Conservation (phyloP, 37 sponge, comb jelly and placozoan genomes). For the Oopsacas minuta region DNA sequence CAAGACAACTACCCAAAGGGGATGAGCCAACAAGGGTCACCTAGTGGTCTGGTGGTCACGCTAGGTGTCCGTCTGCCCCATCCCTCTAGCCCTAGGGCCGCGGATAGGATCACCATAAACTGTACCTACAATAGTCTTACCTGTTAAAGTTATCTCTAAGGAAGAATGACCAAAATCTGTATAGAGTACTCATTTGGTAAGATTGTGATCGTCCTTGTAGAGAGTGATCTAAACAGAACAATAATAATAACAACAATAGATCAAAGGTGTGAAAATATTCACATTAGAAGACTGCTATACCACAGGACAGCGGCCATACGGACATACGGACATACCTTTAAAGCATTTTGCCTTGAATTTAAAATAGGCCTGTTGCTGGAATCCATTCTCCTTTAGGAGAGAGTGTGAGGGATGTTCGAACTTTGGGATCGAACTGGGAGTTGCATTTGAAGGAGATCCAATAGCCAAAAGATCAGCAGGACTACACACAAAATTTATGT, state of each 20-base stretch:
- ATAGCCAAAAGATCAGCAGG: neutral
- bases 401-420: slow-evolving; percentile 97
- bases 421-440: slow-evolving; percentile 65
- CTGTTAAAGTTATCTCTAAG: slow-evolving; percentile 88
- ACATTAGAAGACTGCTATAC: neutral
- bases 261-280: neutral
- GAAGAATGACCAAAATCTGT: slow-evolving; percentile 99
- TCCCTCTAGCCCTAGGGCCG: neutral
- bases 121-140: slow-evolving; percentile 8
- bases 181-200: slow-evolving; percentile 96
- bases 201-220: slow-evolving; percentile 70
- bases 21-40: no score
- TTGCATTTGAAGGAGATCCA: slow-evolving; percentile 17
- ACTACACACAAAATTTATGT: no score
- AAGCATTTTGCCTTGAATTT: slow-evolving; percentile 81
- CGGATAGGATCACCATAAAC: neutral
- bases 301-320: neutral
- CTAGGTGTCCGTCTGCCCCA: no score
- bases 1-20: no score
- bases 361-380: slow-evolving; percentile 82
- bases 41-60: no score
- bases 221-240: slow-evolving; percentile 52
- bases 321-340: slow-evolving; percentile 53
- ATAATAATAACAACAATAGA: neutral
- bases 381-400: slow-evolving; percentile 93